phyloP scores from a whole-genome alignment of 2,797 vertebrate species.

The Melanotaenia nigrans region DNA sequence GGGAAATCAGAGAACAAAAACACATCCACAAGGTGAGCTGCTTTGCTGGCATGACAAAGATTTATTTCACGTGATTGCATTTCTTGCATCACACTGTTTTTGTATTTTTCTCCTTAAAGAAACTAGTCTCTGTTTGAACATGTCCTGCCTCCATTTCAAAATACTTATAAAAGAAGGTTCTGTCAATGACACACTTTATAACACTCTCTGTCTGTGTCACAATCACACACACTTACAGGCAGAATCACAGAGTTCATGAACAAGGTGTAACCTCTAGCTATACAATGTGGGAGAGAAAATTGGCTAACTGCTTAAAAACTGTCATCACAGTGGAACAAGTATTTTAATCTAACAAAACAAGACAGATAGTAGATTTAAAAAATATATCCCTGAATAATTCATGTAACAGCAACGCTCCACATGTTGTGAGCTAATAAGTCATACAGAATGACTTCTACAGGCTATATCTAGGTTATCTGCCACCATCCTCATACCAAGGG shows the following conservation, averaged over 20 bases:
- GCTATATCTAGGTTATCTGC: background rate
- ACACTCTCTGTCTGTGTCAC: constrained; percentile 29
- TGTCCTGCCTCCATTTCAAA: constrained; percentile 59
- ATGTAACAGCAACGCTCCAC: background rate
- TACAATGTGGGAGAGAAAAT: background rate
- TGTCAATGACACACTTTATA: constrained; percentile 52
- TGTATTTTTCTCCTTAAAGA: background rate
- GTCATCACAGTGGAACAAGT: background rate
- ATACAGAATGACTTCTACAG: background rate
- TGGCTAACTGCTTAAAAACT: background rate
- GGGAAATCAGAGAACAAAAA: background rate
- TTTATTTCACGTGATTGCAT: constrained; percentile 43
- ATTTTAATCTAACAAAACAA: constrained; percentile 12
- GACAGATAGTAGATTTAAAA: background rate
- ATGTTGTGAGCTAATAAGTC: background rate
- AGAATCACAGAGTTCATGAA: constrained; percentile 27
- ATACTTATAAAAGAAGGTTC: constrained; percentile 37
- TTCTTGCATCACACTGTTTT: constrained; percentile 49
- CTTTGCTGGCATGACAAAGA: constrained; percentile 50
- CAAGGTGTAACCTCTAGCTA: constrained; percentile 23
- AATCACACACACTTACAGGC: constrained; percentile 1
- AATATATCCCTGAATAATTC: background rate
- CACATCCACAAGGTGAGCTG: constrained; percentile 33
- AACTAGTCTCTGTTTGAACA: constrained; percentile 57
- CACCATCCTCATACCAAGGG: constrained; percentile 11